Evolutionary conservation across 2,888 invertebrate genomes (phyloP).

Genomic region (Lobophora halterata): DNA sequence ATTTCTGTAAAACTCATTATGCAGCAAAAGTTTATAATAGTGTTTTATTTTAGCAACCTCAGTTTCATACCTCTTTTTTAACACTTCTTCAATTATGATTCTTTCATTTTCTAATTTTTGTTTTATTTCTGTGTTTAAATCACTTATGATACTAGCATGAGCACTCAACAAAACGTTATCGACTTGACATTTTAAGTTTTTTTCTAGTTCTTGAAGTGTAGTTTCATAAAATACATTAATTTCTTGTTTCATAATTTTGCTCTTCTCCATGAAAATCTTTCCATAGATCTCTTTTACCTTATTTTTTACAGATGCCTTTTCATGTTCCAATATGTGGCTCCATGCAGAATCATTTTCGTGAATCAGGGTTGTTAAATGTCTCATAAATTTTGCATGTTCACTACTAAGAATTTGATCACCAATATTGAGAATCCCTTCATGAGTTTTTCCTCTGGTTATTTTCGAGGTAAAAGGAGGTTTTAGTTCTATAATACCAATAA

Average conservation of each 20-base stretch:
- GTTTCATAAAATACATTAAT: slow-evolving; percentile 57
- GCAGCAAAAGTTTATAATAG: slow-evolving; percentile 60
- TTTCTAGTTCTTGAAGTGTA: slow-evolving; percentile 60
- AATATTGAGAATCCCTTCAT: slow-evolving; percentile 64
- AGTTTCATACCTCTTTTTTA: slow-evolving; percentile 45
- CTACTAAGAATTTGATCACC: slow-evolving; percentile 53
- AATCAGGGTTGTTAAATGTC: slow-evolving; percentile 41
- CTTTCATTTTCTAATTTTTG: slow-evolving; percentile 53
- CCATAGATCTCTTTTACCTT: slow-evolving; percentile 51
- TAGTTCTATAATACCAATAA: slow-evolving; percentile 59
- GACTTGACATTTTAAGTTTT: slow-evolving; percentile 53
- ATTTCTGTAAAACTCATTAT: slow-evolving; percentile 52
- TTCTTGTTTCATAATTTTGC: slow-evolving; percentile 54
- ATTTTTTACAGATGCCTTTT: slow-evolving; percentile 45
- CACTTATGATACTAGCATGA: slow-evolving; percentile 50
- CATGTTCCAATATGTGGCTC: slow-evolving; percentile 53
- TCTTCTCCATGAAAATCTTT: slow-evolving; percentile 54
- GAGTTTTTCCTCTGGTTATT: slow-evolving; percentile 64
- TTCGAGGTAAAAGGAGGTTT: slow-evolving; percentile 70
- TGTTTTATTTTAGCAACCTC: slow-evolving; percentile 56
- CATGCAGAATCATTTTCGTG: slow-evolving; percentile 61
- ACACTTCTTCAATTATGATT: slow-evolving; percentile 39
- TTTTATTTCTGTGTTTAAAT: slow-evolving; percentile 57
- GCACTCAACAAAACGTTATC: slow-evolving; percentile 42
- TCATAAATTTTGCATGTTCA: slow-evolving; percentile 49